Base-by-base conservation (phyloP, 2,797 vertebrate species). In the Gastrophryne carolinensis region DNA sequence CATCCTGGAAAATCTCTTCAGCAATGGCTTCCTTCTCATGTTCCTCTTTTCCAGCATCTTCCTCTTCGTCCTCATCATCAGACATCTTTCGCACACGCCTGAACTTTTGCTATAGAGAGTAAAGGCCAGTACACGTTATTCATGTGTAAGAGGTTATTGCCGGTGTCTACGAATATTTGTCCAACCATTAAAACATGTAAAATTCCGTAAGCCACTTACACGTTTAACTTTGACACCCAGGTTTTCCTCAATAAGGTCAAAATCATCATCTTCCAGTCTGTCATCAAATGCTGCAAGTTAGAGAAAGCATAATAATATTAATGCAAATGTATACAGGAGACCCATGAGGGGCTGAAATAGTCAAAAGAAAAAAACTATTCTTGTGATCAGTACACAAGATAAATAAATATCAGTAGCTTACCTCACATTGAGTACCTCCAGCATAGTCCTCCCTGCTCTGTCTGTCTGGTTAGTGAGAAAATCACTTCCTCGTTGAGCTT, bases 221-320 rank as follows among this genome's bases (percentile, higher is more conserved):
- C 97, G 91, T 89, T 98, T 99, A 68, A 99, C 95, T 98, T 98
- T 99, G 63, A 99, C 98, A 0, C 97, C 97, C 87, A 99, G 86
- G 83, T 99, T 99, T 85, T 99, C 98, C 80, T 99, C 97, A 83
- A 99, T 98, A 35, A 99, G 95, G 80, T 97, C 97, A 72, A 99
- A 95, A 87, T 99, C 98, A 27, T 99, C 98, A n/a, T 99, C 98
- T 78, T 99, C 98, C 80, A 99, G 87, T 61, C 93, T 91, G 80
- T 99, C 97, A 2, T 99, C 95, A 76, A 92, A 95, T 86, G 87
- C 97, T 96, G 80, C 56, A 64, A 39, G n/a, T 60, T 80, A 2
- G 49, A 5, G 5, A 13, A 39, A 5, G 11, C 13, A 10, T 23
- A 19, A 12, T 2, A 10, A 54, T n/a, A n/a, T 27, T 21, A 8